Evolutionary conservation across 2,888 invertebrate species (phyloP).

Genomic region (Drosophila atroscutellata): DNA sequence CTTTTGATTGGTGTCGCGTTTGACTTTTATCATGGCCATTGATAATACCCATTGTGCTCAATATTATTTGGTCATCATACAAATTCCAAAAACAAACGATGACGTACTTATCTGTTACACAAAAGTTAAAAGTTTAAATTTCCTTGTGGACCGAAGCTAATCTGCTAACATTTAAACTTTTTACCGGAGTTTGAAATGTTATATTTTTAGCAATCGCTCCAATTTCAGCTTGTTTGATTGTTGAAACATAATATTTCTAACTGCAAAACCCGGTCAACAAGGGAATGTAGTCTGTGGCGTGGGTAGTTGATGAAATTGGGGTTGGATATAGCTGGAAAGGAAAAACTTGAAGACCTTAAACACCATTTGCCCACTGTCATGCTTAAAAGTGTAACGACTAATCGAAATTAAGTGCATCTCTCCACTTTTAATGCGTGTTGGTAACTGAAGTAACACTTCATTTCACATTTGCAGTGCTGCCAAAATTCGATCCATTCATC

Average conservation of each 20-base stretch:
- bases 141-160: not conserved
- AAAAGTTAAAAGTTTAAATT: not conserved
- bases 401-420: not conserved
- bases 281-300: not conserved
- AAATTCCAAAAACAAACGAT: not conserved
- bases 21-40: not conserved
- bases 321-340: not conserved
- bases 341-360: not conserved
- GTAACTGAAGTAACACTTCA: not conserved
- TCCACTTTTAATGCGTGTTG: not conserved
- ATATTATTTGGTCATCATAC: not conserved
- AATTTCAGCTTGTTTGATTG: not conserved
- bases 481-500: constrained; percentile 84
- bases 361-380: not conserved
- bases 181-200: not conserved
- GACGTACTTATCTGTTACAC: not conserved
- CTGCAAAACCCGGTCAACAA: too few species aligned
- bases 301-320: not conserved
- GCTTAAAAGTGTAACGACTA: not conserved
- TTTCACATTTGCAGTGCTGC: constrained; percentile 79
- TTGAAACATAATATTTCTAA: too few species aligned
- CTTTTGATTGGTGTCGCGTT: not conserved
- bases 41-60: not conserved
- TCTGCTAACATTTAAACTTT: not conserved
- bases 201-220: not conserved